Evolutionary conservation across 2,888 invertebrate species (phyloP).

Genomic region (Machimus atricapillus): DNA sequence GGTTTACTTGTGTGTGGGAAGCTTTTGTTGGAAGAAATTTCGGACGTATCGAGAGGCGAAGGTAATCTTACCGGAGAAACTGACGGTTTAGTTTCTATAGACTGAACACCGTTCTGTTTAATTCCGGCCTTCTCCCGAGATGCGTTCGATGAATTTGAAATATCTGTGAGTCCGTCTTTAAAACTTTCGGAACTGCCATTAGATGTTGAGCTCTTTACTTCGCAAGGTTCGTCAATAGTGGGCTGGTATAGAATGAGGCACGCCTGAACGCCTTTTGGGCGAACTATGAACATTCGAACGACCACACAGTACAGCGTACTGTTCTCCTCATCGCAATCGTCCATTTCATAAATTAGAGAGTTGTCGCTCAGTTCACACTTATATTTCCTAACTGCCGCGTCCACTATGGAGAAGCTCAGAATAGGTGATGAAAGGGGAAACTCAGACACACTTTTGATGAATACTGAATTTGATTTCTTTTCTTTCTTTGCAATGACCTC

Average conservation of each 20-base stretch:
- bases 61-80: constrained; percentile 8
- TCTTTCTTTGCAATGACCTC: not conserved
- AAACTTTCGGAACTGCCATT: constrained; percentile 46
- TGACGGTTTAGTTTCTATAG: not conserved
- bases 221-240: constrained; percentile 56
- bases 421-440: constrained; percentile 87
- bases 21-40: constrained; percentile 47
- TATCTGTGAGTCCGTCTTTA: not conserved
- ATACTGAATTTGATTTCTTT: constrained; percentile 61
- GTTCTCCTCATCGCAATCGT: constrained; percentile 67
- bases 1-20: constrained; percentile 61
- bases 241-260: constrained; percentile 74
- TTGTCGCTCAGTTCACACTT: constrained; percentile 62
- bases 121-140: not conserved
- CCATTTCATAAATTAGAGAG: constrained; percentile 66
- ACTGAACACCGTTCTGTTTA: not conserved
- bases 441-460: constrained; percentile 80
- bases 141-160: not conserved
- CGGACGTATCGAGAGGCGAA: constrained; percentile 45
- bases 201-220: constrained; percentile 53
- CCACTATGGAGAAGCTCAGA: constrained; percentile 86
- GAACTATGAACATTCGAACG: constrained; percentile 76
- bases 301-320: constrained; percentile 66
- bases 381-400: constrained; percentile 70
- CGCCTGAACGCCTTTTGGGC: constrained; percentile 89